A percentile compares a stretch with the other conserved stretches of the same genome.
Evolutionary conservation across 2,797 vertebrate genomes (phyloP).

Genomic region (Arrhamphus sclerolepis): DNA sequence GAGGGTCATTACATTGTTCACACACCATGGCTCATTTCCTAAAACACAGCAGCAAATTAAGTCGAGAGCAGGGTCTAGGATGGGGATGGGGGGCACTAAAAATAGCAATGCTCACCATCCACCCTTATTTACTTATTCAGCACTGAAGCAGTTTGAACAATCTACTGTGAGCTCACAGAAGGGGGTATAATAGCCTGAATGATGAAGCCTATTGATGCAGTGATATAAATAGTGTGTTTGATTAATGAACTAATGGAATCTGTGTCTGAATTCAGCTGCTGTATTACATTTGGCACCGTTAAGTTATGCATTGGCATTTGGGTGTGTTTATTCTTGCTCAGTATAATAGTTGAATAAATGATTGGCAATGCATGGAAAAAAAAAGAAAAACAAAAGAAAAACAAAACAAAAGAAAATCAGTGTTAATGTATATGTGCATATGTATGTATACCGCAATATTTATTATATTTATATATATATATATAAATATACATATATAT

Average conservation of each 20-base stretch:
- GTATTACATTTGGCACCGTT: slow-evolving; percentile 30
- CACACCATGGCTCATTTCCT: slow-evolving; percentile 76
- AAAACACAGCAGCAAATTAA: slow-evolving; percentile 79
- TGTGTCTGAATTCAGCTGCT: slow-evolving; percentile 16
- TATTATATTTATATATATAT: too few relatives aligned
- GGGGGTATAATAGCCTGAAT: slow-evolving; percentile 29
- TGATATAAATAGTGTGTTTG: slow-evolving; percentile 52
- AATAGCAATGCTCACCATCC: slow-evolving; percentile 66
- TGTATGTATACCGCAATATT: too few relatives aligned
- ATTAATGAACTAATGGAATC: slow-evolving; percentile 52
- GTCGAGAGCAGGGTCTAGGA: slow-evolving; percentile 43
- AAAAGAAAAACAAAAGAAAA: too few relatives aligned
- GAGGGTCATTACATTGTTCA: slow-evolving; percentile 79
- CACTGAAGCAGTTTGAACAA: slow-evolving; percentile 41
- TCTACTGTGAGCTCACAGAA: slow-evolving; percentile 25
- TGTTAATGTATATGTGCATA: too few relatives aligned
- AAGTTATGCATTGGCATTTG: slow-evolving; percentile 24
- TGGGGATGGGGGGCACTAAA: slow-evolving; percentile 45
- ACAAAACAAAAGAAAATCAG: too few relatives aligned
- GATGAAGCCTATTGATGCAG: too few relatives aligned
- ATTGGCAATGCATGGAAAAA: not conserved
- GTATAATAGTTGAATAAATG: not conserved
- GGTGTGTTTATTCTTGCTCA: too few relatives aligned
- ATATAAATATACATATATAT: not conserved
- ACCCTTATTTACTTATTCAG: slow-evolving; percentile 66